Evolutionary conservation across 53 echinoderm and acorn worm genomes (phyloP).

Genomic region (Paracentrotus lividus): DNA sequence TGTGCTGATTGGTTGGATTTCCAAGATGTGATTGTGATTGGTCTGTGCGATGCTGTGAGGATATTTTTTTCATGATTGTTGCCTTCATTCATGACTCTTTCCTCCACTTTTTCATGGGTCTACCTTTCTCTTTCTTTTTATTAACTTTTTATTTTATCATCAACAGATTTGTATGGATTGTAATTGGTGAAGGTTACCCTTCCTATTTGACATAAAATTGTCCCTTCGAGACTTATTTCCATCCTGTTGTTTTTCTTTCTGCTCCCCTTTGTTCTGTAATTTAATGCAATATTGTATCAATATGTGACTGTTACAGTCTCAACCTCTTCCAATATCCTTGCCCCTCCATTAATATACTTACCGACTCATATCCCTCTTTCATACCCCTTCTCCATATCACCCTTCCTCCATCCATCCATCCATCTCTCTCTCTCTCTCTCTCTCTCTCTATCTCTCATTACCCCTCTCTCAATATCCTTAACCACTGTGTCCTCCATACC

Average conservation of each 20-base stretch:
- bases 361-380: too few relatives aligned
- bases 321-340: not conserved
- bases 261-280: too few relatives aligned
- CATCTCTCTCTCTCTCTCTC: not conserved
- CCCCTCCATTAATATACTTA: not conserved
- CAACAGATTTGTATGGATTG: not conserved
- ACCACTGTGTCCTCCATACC: not conserved
- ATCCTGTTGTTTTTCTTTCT: not conserved
- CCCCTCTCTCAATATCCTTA: not conserved
- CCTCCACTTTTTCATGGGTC: not conserved
- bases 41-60: not conserved
- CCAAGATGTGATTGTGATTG: not conserved
- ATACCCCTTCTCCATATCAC: not conserved
- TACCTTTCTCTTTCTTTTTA: not conserved
- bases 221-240: not conserved
- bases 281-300: too few relatives aligned
- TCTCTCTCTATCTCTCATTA: not conserved
- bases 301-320: not conserved
- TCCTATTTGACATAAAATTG: not conserved
- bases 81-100: not conserved
- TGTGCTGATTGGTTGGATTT: conserved; percentile 49
- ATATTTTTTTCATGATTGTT: not conserved
- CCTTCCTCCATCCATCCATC: not conserved
- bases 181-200: not conserved
- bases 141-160: not conserved